phyloP scores from a whole-genome alignment of 2,113 vertebrate genomes.

The Phodopus roborovskii region DNA sequence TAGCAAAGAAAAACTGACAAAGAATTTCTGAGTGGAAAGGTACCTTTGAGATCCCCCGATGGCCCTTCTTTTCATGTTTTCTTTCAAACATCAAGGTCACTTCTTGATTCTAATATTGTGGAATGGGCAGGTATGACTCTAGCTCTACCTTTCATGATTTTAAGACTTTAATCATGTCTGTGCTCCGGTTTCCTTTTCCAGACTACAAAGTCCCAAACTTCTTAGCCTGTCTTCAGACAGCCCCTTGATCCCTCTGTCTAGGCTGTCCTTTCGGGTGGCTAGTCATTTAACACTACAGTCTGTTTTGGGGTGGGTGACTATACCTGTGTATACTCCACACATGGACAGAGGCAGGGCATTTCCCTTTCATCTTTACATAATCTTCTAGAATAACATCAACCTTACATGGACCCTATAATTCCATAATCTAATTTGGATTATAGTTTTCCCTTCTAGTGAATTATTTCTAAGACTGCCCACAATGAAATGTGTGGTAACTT shows the following conservation, averaged over 20 bases:
- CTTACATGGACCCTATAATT: neutral
- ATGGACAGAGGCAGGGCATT: neutral
- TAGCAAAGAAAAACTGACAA: conserved; percentile 44
- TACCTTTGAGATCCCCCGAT: conserved; percentile 45
- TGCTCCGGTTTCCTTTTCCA: conserved; percentile 4
- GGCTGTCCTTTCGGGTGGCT: neutral
- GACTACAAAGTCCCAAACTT: conserved; percentile 55
- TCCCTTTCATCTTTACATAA: neutral
- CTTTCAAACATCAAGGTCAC: conserved; percentile 62
- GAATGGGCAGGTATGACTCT: conserved; percentile 12
- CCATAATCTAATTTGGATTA: neutral
- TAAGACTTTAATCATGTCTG: conserved; percentile 64
- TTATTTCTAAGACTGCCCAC: neutral
- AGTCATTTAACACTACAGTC: neutral
- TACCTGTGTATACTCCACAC: neutral
- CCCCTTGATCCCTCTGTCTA: neutral
- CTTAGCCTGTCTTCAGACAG: neutral
- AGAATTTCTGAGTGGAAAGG: conserved; percentile 57
- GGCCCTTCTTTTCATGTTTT: conserved; percentile 43
- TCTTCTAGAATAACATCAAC: neutral
- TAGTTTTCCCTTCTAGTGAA: neutral
- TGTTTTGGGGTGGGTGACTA: neutral
- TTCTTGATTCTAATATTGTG: conserved; percentile 45
- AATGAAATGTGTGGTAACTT: neutral
- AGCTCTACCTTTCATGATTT: conserved; percentile 59